Base-by-base conservation (phyloP, 2,888 invertebrate genomes). In the Herminia tarsipennalis region DNA sequence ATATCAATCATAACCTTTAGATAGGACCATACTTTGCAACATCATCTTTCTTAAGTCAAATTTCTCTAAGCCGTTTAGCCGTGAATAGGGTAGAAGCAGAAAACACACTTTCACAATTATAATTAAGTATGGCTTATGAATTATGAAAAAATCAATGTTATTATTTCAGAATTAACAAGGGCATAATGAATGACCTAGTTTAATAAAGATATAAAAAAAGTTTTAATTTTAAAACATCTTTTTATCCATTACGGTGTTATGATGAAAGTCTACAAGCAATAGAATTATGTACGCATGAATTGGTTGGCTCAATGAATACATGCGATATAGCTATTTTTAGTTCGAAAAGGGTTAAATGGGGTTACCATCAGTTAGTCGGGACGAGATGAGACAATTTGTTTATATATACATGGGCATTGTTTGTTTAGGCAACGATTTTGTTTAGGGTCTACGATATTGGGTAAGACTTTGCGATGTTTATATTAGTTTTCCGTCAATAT, bases 251-350 rank as follows among this genome's bases (percentile, higher is more conserved):
- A 53, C 44, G 46, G 51, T 48, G 47, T 24, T 22, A 9, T 34
- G 57, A 62, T 62, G 53, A 70, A 67, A 62, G 62, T 56, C 30
- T 54, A 18, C 32, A 44, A 51, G 57, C 48, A 50, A 35, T 38
- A 30, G 52, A 66, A 63, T 62, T 57, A 66, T 51, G 55, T 64
- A 41, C 56, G 56, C 66, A 58, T 50, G 60, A 57, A 54, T 61
- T 57, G 58, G 54, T 47, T 52, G 58, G 54, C 48, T 52, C 58
- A 60, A 66, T 68, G 59, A 62, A 70, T 67, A 68, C 50, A 58
- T 52, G 47, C 40, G 40, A 53, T 49, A 35, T 47, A 46, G 52
- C 50, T 78, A 76, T 78, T 68, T 73, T 67, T 64, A 72, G 56
- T 18, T 33, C 33, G 47, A 61, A 55, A 54, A 70, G 70, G 73